Evolutionary conservation across 2,888 invertebrate genomes (phyloP), one percentile per base, ranked within the genome.

Genomic region (Mythimna loreyi): DNA sequence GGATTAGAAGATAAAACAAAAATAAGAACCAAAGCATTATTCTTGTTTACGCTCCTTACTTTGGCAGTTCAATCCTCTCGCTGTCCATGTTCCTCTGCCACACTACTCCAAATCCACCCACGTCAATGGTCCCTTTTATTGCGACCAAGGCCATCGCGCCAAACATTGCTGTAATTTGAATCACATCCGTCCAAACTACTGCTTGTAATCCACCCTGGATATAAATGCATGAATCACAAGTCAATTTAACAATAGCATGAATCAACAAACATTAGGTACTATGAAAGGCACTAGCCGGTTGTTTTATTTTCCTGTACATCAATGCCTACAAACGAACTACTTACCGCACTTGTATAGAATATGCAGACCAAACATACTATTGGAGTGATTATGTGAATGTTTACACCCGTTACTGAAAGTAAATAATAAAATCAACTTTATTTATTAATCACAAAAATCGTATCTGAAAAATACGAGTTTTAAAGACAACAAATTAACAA

Each of bases 311-410:
- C n/a, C 30, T 40, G n/a, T 16, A 30, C 28, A 21, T 33, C 3
- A 47, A 23, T 47, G 2, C 36, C 36, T 36, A 36, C 8, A 7
- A 1, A 8, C 28, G 28, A 8, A 40, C 67, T 75, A 96, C 97
- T 96, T 94, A 98, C 98, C 90, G 98, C 96, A 82, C 98, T 97
- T 1, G 98, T 98, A 87, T 98, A 98, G 90, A 98, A 98, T 87
- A 98, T 97, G 96, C 98, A 98, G 81, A 98, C 98, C 82, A 97
- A 91, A 89, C 98, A 98, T 3, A 98, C 98, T 50, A 98, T 97
- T 3, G 98, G 97, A 1, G 98, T 98, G 23, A 98, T 97, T 47
- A 98, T 94, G 90, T 98, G 98, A 49, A 98, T 97, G 84, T 97
- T 97, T 13, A 98, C 96, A 59, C 98, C 98, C 74, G 98, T 98